Conservation (phyloP, 2,113 vertebrate genomes). For the Dipodomys ordii region DNA sequence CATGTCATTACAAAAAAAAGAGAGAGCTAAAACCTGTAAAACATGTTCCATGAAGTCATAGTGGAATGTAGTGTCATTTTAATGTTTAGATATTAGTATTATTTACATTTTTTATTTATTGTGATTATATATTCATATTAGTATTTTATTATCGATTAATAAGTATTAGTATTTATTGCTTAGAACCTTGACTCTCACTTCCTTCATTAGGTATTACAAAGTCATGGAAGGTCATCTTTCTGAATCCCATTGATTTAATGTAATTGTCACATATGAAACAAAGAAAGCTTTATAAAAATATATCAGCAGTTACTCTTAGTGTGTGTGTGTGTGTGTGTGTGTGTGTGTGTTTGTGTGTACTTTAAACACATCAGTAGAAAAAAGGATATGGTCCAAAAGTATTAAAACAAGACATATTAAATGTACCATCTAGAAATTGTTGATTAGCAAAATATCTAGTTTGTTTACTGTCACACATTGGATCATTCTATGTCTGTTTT, state of each 20-base stretch:
- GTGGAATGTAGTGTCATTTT: not conserved
- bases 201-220: not conserved
- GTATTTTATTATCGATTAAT: too few species aligned
- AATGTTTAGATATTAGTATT: slow-evolving; percentile 10
- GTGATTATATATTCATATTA: too few species aligned
- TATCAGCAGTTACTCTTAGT: not conserved
- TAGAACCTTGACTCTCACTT: not conserved
- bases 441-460: not conserved
- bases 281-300: slow-evolving; percentile 10
- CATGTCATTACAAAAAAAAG: not conserved
- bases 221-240: not conserved
- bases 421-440: not conserved
- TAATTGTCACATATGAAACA: not conserved
- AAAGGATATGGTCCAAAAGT: not conserved
- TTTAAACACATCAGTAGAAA: not conserved
- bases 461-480: not conserved
- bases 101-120: too few species aligned
- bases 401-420: slow-evolving; percentile 27
- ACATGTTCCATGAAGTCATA: not conserved
- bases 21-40: not conserved
- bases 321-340: not conserved
- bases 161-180: not conserved
- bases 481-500: too few species aligned
- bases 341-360: too few species aligned
- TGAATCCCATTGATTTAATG: not conserved